Percentiles rank a stretch among this genome's conserved stretches.
Evolutionary conservation across 2,888 invertebrate species (phyloP).

Genomic region (Pilophorus perplexus): DNA sequence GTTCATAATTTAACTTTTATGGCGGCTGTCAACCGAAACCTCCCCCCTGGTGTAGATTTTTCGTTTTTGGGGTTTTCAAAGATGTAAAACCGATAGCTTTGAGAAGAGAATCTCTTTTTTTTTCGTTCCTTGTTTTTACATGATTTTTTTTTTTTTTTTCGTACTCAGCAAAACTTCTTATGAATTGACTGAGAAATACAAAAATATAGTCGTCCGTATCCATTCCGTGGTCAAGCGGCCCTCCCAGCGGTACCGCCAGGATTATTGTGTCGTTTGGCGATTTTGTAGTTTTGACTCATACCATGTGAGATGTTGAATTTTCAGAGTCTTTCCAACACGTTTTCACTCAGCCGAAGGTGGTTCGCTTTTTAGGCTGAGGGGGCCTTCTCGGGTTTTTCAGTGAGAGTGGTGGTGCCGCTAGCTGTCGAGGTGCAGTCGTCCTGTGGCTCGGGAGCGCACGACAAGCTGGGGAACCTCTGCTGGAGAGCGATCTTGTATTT

Average conservation of each 20-base stretch:
- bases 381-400: conserved; percentile 60
- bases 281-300: too few relatives aligned
- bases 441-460: conserved; percentile 58
- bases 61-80: too few relatives aligned
- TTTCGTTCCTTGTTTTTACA: background rate
- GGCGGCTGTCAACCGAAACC: too few relatives aligned
- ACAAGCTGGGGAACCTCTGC: conserved; percentile 73
- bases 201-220: background rate
- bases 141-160: background rate
- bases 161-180: too few relatives aligned
- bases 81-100: too few relatives aligned
- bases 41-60: too few relatives aligned
- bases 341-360: conserved; percentile 8
- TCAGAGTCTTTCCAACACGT: conserved; percentile 6
- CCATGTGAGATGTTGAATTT: background rate
- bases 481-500: conserved; percentile 74
- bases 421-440: conserved; percentile 65
- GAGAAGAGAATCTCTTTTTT: too few relatives aligned
- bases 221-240: conserved; percentile 22
- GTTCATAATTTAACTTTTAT: too few relatives aligned
- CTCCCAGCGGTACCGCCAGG: conserved; percentile 9
- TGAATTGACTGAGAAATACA: too few relatives aligned
- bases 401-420: conserved; percentile 66
- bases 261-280: conserved; percentile 3
- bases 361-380: conserved; percentile 58